phyloP scores from a whole-genome alignment of 2,888 invertebrate genomes.

The Cephonodes hylas region DNA sequence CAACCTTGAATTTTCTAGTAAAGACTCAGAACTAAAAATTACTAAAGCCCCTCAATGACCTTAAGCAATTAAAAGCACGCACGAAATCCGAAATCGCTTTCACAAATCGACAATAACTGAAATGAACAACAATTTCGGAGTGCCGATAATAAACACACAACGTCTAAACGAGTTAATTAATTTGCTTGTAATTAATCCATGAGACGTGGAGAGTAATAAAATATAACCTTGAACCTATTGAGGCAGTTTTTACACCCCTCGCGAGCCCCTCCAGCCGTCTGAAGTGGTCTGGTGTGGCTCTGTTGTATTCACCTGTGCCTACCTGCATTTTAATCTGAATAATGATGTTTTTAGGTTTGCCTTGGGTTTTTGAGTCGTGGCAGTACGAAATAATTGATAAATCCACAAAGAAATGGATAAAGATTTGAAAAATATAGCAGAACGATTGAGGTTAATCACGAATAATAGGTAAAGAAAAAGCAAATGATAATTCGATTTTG shows the following conservation, averaged over 20 bases:
- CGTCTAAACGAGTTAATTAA: background rate
- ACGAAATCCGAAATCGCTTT: background rate
- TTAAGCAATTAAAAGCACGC: constrained; percentile 1
- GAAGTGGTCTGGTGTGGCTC: constrained; percentile 49
- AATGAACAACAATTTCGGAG: background rate
- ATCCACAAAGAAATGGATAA: too few species aligned
- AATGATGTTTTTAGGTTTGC: background rate
- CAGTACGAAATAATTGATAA: too few species aligned
- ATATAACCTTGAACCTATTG: constrained; percentile 37
- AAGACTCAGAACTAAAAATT: background rate
- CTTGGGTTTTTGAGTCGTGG: background rate
- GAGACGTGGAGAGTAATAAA: background rate
- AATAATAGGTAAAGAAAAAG: too few species aligned
- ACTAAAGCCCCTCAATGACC: background rate
- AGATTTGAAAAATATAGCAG: too few species aligned
- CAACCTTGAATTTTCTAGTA: background rate
- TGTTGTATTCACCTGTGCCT: background rate
- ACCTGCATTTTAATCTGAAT: background rate
- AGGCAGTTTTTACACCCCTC: constrained; percentile 43
- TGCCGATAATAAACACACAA: constrained; percentile 1
- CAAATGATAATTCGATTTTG: too few species aligned
- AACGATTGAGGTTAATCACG: too few species aligned
- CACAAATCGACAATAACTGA: background rate
- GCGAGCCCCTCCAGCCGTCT: constrained; percentile 38
- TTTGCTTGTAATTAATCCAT: background rate